phyloP scores from a whole-genome alignment of 1,140 invertebrate species.

The Platyscapa corneri region DNA sequence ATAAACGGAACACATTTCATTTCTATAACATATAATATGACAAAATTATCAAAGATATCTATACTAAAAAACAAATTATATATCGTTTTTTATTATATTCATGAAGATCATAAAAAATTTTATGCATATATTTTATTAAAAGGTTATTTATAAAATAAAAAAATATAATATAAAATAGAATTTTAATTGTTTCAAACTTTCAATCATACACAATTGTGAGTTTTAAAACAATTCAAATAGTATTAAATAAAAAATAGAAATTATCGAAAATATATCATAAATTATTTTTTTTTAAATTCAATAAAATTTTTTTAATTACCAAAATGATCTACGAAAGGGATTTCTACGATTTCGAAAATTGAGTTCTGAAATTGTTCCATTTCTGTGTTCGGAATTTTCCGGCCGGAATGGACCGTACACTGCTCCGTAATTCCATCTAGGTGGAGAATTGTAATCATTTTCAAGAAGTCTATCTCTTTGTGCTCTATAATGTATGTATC shows the following conservation, averaged over 20 bases:
- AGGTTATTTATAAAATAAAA: too few relatives aligned
- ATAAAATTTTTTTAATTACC: constrained; percentile 4
- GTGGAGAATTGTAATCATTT: constrained; percentile 49
- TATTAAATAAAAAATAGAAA: background rate
- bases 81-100: too few relatives aligned
- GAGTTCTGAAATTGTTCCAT: constrained; percentile 37
- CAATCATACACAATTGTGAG: too few relatives aligned
- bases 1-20: too few relatives aligned
- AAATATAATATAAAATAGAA: too few relatives aligned
- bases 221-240: too few relatives aligned
- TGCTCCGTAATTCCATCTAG: constrained; percentile 56
- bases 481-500: constrained; percentile 34
- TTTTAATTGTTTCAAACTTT: too few relatives aligned
- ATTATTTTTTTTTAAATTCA: background rate
- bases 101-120: too few relatives aligned
- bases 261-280: background rate
- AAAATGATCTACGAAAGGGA: constrained; percentile 13
- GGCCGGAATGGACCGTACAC: constrained; percentile 45
- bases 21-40: too few relatives aligned
- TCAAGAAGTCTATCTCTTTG: constrained; percentile 45
- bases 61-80: too few relatives aligned
- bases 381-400: constrained; percentile 38
- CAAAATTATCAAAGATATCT: too few relatives aligned
- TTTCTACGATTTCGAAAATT: constrained; percentile 28
- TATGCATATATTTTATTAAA: too few relatives aligned